Evolutionary conservation across 1,140 invertebrate genomes (phyloP).

Genomic region (Ctenoplectra terminalis): DNA sequence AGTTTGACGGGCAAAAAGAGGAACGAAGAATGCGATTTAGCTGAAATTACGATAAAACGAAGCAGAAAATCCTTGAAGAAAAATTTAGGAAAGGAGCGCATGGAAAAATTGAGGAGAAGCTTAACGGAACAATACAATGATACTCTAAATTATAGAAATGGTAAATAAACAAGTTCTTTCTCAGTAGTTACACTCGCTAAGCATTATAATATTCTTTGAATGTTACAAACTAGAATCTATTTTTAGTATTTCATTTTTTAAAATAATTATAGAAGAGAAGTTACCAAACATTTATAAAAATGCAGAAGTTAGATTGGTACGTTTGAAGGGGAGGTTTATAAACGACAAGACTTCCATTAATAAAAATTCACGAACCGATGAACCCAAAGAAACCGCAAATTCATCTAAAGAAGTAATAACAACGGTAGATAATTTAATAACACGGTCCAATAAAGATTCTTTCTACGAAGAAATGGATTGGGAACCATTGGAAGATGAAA

Average conservation of each 20-base stretch:
- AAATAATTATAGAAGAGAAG: conserved; percentile 3
- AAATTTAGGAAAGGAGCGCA: conserved; percentile 67
- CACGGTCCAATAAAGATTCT: conserved; percentile 1
- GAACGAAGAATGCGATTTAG: neutral
- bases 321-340: conserved; percentile 40
- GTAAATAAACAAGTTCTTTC: neutral
- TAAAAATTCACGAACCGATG: neutral
- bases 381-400: neutral
- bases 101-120: conserved; percentile 63
- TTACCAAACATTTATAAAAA: conserved; percentile 55
- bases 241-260: conserved; percentile 6
- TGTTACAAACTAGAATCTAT: neutral
- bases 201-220: neutral
- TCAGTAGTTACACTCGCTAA: neutral
- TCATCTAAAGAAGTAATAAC: neutral
- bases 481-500: conserved; percentile 78
- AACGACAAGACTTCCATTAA: neutral
- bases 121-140: conserved; percentile 30
- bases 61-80: conserved; percentile 32
- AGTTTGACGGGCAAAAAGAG: neutral
- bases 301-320: conserved; percentile 50
- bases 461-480: conserved; percentile 80
- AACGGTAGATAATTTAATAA: conserved; percentile 28
- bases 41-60: neutral
- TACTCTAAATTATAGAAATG: neutral